Conservation (phyloP, 2,888 invertebrate genomes). For the Nephrotoma flavescens region DNA sequence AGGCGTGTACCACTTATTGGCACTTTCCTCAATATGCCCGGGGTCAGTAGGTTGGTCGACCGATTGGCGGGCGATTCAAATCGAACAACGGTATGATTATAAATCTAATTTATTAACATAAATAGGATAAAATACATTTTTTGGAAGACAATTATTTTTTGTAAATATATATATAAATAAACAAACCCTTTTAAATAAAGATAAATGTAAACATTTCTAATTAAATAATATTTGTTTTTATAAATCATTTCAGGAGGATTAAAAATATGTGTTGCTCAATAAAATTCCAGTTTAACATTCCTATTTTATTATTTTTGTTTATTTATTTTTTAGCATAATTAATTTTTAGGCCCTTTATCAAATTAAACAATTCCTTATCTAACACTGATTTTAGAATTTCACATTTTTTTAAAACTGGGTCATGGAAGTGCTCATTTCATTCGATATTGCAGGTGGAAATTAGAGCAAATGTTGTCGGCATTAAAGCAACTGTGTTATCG, state of each 20-base stretch:
- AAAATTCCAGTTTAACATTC: neutral
- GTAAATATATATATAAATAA: neutral
- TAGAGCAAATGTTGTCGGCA: neutral
- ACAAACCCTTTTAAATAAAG: neutral
- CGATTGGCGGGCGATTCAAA: constrained; percentile 69
- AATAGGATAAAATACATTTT: neutral
- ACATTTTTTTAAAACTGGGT: neutral
- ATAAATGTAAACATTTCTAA: neutral
- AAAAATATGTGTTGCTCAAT: neutral
- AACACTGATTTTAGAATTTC: neutral
- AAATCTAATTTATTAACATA: neutral
- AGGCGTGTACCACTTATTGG: constrained; percentile 86
- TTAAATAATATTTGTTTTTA: neutral
- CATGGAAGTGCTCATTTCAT: neutral
- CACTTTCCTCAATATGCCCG: constrained; percentile 73
- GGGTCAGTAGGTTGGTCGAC: constrained; percentile 71
- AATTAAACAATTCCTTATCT: neutral
- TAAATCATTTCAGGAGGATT: neutral
- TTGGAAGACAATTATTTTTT: neutral
- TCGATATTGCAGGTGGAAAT: neutral
- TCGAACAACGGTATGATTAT: constrained; percentile 59
- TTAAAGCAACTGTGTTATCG: neutral
- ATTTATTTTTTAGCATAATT: neutral
- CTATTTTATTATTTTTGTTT: neutral
- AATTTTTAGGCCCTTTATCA: neutral